Evolutionary conservation across 1,140 invertebrate species (phyloP).

Genomic region (Panonychus citri): DNA sequence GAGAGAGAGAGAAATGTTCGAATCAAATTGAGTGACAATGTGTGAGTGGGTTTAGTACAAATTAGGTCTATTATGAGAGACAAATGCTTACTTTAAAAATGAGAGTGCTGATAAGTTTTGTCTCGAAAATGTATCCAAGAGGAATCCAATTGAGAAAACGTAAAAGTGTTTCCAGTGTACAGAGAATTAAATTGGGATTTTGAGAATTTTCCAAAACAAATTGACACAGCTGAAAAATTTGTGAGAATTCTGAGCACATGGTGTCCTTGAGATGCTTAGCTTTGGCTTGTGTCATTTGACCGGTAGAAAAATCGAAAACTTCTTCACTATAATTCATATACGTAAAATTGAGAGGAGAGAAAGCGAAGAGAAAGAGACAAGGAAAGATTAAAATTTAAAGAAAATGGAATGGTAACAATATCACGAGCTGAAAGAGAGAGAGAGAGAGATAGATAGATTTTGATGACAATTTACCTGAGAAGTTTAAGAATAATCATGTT

Average conservation of each 20-base stretch:
- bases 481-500: slow-evolving; percentile 97
- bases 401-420: not conserved
- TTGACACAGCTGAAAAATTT: slow-evolving; percentile 91
- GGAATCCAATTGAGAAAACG: slow-evolving; percentile 99
- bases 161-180: slow-evolving; percentile 82
- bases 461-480: slow-evolving; percentile 31
- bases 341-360: no score
- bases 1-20: no score
- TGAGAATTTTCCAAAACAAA: slow-evolving; percentile 94
- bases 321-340: slow-evolving; percentile 51
- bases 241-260: slow-evolving; percentile 98
- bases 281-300: slow-evolving; percentile 94
- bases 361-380: slow-evolving; percentile 11
- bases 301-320: slow-evolving; percentile 94
- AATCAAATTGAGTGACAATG: no score
- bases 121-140: slow-evolving; percentile 97
- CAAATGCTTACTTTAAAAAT: slow-evolving; percentile 62
- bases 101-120: slow-evolving; percentile 77
- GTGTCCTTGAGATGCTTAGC: slow-evolving; percentile 97
- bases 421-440: slow-evolving; percentile 5
- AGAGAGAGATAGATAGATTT: no score
- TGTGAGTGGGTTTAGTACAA: no score
- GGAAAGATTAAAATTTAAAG: not conserved
- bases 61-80: no score
- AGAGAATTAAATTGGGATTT: slow-evolving; percentile 74